Percentiles rank a stretch among this genome's conserved stretches.
Evolutionary conservation across 2,888 invertebrate genomes (phyloP).

Genomic region (Drosophila fungiperda): DNA sequence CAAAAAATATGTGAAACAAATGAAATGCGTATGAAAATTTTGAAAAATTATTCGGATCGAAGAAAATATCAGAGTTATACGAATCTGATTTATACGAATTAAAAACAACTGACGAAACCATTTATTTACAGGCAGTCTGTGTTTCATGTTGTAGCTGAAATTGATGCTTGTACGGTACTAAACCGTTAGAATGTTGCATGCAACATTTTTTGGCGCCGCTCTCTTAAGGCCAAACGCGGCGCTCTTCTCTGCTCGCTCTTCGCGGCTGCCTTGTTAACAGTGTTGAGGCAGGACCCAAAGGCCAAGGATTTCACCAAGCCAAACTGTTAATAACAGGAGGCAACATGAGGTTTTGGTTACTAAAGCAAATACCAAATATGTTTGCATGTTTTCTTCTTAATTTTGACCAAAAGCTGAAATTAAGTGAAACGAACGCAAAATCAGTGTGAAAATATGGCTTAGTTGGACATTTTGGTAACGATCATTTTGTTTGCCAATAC

Average conservation of each 20-base stretch:
- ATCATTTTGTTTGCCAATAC: conserved; percentile 35
- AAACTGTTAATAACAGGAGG: background rate
- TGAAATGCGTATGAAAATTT: background rate
- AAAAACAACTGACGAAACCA: background rate
- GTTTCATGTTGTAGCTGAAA: background rate
- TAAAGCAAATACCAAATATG: conserved; percentile 1
- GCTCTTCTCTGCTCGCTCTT: conserved; percentile 14
- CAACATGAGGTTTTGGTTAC: background rate
- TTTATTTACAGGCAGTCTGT: background rate
- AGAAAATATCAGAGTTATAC: background rate
- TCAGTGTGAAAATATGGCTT: conserved; percentile 49
- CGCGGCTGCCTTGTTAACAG: background rate
- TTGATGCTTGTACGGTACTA: background rate
- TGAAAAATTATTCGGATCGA: background rate
- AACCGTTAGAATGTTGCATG: conserved; percentile 43
- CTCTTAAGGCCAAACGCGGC: conserved; percentile 39
- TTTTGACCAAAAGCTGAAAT: conserved; percentile 5
- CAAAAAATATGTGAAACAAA: background rate
- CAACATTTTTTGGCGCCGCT: conserved; percentile 35
- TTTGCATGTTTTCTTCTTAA: background rate
- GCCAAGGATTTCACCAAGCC: background rate
- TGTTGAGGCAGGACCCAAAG: conserved; percentile 23
- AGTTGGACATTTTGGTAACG: conserved; percentile 15
- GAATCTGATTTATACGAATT: background rate
- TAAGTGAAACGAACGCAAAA: conserved; percentile 19